Evolutionary conservation across 2,888 invertebrate genomes (phyloP).

Genomic region (Cataglyphis cursor): DNA sequence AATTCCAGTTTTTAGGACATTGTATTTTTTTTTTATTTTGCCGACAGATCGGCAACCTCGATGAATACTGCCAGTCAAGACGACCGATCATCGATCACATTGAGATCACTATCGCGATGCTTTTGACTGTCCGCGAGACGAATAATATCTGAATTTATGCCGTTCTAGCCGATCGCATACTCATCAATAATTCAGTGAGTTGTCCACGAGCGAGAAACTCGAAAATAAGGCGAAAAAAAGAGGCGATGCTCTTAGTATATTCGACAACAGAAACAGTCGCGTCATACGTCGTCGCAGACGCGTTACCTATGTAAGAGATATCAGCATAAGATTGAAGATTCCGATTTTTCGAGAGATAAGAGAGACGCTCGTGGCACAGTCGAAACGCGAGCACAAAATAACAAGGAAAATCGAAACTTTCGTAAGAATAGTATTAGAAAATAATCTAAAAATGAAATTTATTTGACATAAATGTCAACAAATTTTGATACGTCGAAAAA

Average conservation of each 20-base stretch:
- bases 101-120: conserved; percentile 58
- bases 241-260: conserved; percentile 39
- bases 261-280: conserved; percentile 16
- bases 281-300: conserved; percentile 57
- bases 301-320: conserved; percentile 58
- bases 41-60: conserved; percentile 66
- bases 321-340: conserved; percentile 70
- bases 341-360: conserved; percentile 58
- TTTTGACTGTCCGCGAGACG: conserved; percentile 51
- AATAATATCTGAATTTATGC: conserved; percentile 75
- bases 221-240: conserved; percentile 76
- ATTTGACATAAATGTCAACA: not conserved
- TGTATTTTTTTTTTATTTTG: conserved; percentile 57
- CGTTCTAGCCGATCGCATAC: conserved; percentile 65
- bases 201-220: conserved; percentile 71
- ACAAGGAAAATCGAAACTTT: not conserved
- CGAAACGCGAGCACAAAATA: not conserved
- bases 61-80: conserved; percentile 65
- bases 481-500: not conserved
- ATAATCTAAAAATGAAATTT: not conserved
- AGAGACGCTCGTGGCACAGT: not conserved
- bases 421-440: conserved; percentile 24
- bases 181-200: conserved; percentile 81
- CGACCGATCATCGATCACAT: conserved; percentile 65
- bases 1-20: conserved; percentile 23